These are phyloP conservation scores for Argyra leucocephala DNA, from an alignment of 2,888 invertebrate species.

Conservation along the genomic window DNA sequence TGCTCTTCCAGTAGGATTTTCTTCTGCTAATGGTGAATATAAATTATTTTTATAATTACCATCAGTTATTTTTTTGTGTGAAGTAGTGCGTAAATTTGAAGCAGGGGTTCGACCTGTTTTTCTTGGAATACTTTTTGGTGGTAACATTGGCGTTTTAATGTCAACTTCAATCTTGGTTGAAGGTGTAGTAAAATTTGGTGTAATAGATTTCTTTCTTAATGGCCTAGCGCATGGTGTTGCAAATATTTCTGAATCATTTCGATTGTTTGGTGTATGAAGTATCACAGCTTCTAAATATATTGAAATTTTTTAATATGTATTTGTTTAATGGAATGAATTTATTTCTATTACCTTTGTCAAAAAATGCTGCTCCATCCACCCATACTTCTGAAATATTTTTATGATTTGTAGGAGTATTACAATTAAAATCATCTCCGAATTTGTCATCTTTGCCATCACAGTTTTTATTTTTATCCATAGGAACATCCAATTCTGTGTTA, in stretches of 20 bases:
- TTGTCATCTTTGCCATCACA: conserved; percentile 12
- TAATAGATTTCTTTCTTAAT: not conserved
- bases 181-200: conserved; percentile 16
- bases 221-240: conserved; percentile 1
- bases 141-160: conserved; percentile 31
- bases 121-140: conserved; percentile 26
- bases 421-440: too few species aligned
- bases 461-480: not conserved
- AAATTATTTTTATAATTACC: conserved; percentile 28
- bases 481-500: conserved; percentile 15
- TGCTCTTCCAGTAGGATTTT: conserved; percentile 50
- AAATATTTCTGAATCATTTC: not conserved
- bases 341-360: conserved; percentile 24
- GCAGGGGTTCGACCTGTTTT: conserved; percentile 17
- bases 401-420: not conserved
- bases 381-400: conserved; percentile 34
- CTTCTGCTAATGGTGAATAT: conserved; percentile 23
- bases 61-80: conserved; percentile 14
- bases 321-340: not conserved
- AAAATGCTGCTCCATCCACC: conserved; percentile 42
- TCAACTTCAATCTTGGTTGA: conserved; percentile 17
- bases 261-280: not conserved
- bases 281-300: not conserved
- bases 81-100: conserved; percentile 14
- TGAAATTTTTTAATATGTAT: not conserved